Conservation (phyloP, 1,140 invertebrate genomes). For the Ridgeia piscesae region DNA sequence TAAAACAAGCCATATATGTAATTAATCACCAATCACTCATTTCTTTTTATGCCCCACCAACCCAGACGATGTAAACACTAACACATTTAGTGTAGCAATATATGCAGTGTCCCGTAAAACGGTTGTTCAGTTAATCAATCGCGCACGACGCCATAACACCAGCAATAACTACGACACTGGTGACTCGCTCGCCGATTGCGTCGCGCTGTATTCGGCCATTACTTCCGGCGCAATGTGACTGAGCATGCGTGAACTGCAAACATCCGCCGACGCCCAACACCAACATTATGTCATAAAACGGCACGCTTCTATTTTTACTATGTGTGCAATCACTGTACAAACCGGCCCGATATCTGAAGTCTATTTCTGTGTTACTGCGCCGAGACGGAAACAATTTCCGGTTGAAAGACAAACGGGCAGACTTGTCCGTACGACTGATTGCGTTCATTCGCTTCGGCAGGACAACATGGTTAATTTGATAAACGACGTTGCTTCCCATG, state of each 20-base stretch:
- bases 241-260: background rate
- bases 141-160: background rate
- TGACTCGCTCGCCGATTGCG: background rate
- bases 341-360: background rate
- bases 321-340: background rate
- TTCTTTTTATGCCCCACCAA: background rate
- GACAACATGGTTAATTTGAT: background rate
- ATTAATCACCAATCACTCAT: too few species aligned
- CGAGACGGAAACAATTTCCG: background rate
- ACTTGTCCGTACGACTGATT: background rate
- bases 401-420: background rate
- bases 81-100: too few species aligned
- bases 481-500: background rate
- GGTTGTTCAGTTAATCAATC: too few species aligned
- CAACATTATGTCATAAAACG: background rate
- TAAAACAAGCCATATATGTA: too few species aligned
- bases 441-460: background rate
- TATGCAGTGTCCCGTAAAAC: too few species aligned
- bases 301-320: background rate
- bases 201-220: background rate
- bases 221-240: background rate
- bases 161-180: background rate
- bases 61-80: background rate
- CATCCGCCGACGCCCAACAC: background rate
- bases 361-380: background rate